phyloP scores from a whole-genome alignment of 2,113 vertebrate genomes.

The Myrmophylax atrothorax region DNA sequence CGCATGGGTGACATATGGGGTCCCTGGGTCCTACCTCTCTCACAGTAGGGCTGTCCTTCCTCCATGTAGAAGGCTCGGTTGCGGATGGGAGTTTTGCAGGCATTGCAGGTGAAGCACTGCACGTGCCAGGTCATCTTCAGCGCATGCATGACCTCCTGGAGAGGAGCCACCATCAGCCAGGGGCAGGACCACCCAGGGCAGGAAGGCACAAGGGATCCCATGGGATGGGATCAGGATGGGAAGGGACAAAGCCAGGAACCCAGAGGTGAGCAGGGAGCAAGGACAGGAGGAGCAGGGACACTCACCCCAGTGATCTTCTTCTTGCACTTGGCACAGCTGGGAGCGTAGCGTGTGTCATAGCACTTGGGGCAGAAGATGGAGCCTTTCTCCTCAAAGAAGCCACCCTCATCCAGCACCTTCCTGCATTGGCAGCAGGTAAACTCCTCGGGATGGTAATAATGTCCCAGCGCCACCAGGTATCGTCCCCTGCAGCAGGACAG shows the following conservation, averaged over 20 bases:
- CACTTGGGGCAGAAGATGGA: conserved; percentile 94
- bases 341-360: conserved; percentile 90
- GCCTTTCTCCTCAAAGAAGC: conserved; percentile 96
- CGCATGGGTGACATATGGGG: rapidly evolving
- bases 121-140: conserved; percentile 99
- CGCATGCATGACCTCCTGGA: conserved; percentile 97
- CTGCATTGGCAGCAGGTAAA: conserved; percentile 95
- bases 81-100: conserved; percentile 93
- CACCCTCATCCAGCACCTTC: conserved; percentile 89
- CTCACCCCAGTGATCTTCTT: conserved; percentile 95
- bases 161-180: not conserved
- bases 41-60: conserved; percentile 95
- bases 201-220: not conserved
- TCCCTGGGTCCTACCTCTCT: conserved; percentile 81
- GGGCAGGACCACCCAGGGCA: not conserved
- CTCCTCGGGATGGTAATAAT: conserved; percentile 97
- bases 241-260: not conserved
- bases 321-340: conserved; percentile 96
- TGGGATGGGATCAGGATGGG: not conserved
- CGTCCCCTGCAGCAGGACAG: conserved; percentile 80
- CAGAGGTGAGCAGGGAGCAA: rapidly evolving
- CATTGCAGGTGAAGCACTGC: conserved; percentile 92
- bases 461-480: conserved; percentile 93
- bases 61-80: conserved; percentile 99
- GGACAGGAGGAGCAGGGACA: not conserved